Base-by-base conservation (phyloP, 2,888 invertebrate species). In the Cephonodes hylas region DNA sequence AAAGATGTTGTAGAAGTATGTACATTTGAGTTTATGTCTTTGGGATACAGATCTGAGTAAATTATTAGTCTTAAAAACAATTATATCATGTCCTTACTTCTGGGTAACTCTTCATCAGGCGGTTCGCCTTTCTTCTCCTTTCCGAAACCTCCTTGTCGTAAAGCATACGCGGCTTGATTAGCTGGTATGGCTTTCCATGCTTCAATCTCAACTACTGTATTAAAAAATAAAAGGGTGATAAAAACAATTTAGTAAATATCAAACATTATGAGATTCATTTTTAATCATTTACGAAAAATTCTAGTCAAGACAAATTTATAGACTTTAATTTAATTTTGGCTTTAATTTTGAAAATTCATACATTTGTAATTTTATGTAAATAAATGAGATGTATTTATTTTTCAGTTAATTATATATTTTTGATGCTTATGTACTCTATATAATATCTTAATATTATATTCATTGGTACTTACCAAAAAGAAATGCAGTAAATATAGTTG, bases 141-240 rank as follows among this genome's bases (percentile, higher is more conserved):
- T 18, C 10, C 56, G n/a, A 57, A 53, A 18, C 15, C 38, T 46
- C 27, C 44, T 8, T 66, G 61, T 2, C 75, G 71, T 5, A 72
- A 45, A 0, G 80, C 77, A 57, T 81, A 88, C 63, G 71, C 71
- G 0, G 85, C 87, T 63, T 85, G 77, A 38, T 83, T 83, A 0
- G 84, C 86, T 0, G 85, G 86, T 3, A 87, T 73, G 0, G 87
- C 85, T 67, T 76, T 76, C 88, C 88, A 88, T 10, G 68, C 74
- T 66, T 60, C 23, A 34, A 31, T 56, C 20, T 34, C 38, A 18
- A 25, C 23, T 13, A 31, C 59, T 63, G 31, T 18, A 38, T 34
- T 22, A 23, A n/a, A 18, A n/a, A n/a, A n/a, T n/a, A n/a, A n/a
- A n/a, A n/a, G n/a, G n/a, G n/a, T n/a, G n/a, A n/a, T n/a, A n/a